A percentile compares a stretch with the other conserved stretches of the same genome.
phyloP scores from a whole-genome alignment of 2,888 invertebrate genomes.

The Amiota communis region DNA sequence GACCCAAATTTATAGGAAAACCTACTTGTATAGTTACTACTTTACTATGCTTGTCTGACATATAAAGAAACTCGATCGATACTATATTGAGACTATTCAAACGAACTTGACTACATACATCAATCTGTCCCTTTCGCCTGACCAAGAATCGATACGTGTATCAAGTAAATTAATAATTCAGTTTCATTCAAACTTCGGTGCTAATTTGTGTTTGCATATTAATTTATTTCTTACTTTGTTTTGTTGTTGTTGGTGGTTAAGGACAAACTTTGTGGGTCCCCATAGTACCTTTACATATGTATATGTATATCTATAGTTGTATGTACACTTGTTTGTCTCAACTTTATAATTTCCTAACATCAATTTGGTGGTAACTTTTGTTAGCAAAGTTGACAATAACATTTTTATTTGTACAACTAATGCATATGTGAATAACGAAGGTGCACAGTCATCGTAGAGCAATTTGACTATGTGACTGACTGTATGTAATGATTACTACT shows the following conservation, averaged over 20 bases:
- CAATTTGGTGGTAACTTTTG: slow-evolving; percentile 10
- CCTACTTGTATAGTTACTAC: background rate
- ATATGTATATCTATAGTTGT: background rate
- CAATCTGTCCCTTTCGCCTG: background rate
- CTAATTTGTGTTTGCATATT: slow-evolving; percentile 25
- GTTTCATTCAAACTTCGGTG: background rate
- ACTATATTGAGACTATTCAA: background rate
- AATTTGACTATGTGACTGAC: slow-evolving; percentile 3
- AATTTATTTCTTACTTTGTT: background rate
- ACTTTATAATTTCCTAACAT: no score
- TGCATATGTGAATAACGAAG: background rate
- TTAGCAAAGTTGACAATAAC: slow-evolving; percentile 22
- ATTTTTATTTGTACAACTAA: background rate
- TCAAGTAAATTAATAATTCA: slow-evolving; percentile 4
- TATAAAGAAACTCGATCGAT: background rate
- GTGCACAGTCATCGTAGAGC: background rate
- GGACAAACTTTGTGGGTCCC: background rate
- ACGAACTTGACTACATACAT: background rate
- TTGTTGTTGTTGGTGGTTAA: background rate
- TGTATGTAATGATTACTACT: slow-evolving; percentile 29
- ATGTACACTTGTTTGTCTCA: background rate
- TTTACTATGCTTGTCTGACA: background rate
- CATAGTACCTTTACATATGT: background rate
- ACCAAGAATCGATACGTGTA: background rate
- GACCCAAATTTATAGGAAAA: background rate